Evolutionary conservation across 1,140 invertebrate genomes (phyloP), one percentile per base, ranked within the genome.

Genomic region (Brachionus rubens): DNA sequence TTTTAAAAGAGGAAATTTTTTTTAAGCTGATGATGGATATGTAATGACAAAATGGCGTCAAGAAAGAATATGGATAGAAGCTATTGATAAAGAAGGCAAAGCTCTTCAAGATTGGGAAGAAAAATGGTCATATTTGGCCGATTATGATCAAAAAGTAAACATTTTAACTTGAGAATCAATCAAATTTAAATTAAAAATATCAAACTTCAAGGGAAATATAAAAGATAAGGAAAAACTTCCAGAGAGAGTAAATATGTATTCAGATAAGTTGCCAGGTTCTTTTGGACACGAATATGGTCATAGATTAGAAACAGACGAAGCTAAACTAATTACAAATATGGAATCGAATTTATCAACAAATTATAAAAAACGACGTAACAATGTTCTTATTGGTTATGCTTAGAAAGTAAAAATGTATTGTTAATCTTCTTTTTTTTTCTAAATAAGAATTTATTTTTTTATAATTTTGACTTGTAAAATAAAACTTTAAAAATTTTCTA

Each of bases 111-210:
- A 72, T 30, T 72, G 68, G 68, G 68, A 72, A 33, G 50, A 72
- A 40, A 72, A 72, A 50, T 72, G 68, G 68, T 19, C 46, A 30
- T 72, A 40, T 54, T 48, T 72, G 28, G 68, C 68, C 7, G 68
- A 72, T 12, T 72, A 72, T 72, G 68, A 72, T 30, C 68, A 48
- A 54, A 72, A 72, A 48, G 68, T 72, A 40, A 48, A n/a, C n/a
- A n/a, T n/a, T n/a, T n/a, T n/a, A n/a, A n/a, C n/a, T n/a, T n/a
- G n/a, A n/a, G n/a, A n/a, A n/a, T n/a, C n/a, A n/a, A n/a, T n/a
- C n/a, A n/a, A n/a, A n/a, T n/a, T n/a, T n/a, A n/a, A n/a, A n/a
- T n/a, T n/a, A n/a, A n/a, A n/a, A n/a, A n/a, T n/a, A n/a, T n/a
- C n/a, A n/a, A n/a, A n/a, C n/a, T n/a, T n/a, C n/a, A 30, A 72